Evolutionary conservation across 2,888 invertebrate genomes (phyloP).

Genomic region (Tetramorium bicarinatum): DNA sequence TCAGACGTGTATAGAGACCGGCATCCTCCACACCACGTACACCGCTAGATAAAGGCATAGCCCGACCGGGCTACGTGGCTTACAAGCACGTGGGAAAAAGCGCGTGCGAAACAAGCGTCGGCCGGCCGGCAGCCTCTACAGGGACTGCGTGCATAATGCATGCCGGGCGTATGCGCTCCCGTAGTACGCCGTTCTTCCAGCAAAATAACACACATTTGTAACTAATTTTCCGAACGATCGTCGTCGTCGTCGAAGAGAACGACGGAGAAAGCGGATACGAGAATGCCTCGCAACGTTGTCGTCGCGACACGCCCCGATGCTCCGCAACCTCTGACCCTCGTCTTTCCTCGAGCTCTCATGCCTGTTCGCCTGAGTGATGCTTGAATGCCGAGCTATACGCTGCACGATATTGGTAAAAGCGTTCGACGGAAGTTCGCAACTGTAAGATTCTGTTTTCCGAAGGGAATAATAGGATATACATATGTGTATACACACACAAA

Average conservation of each 20-base stretch:
- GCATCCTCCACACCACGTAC: conserved; percentile 54
- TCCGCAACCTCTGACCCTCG: conserved; percentile 51
- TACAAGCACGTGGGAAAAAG: conserved; percentile 83
- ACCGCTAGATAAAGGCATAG: conserved; percentile 51
- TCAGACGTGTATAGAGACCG: conserved; percentile 49
- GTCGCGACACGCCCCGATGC: conserved; percentile 47
- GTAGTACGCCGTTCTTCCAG: conserved; percentile 58
- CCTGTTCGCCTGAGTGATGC: conserved; percentile 29
- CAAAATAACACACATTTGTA: conserved; percentile 83
- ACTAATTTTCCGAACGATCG: conserved; percentile 80
- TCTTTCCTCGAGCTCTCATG: conserved; percentile 9
- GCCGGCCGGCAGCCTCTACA: conserved; percentile 75
- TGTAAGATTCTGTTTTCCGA: conserved; percentile 46
- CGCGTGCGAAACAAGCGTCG: conserved; percentile 80
- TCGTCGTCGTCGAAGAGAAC: conserved; percentile 43
- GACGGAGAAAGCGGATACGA: background rate
- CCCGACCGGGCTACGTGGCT: conserved; percentile 71
- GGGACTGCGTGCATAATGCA: conserved; percentile 81
- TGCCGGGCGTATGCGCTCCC: conserved; percentile 72
- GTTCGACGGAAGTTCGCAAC: conserved; percentile 25
- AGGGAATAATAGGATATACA: background rate
- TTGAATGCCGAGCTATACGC: background rate
- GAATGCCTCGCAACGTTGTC: conserved; percentile 35
- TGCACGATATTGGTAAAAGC: conserved; percentile 12
- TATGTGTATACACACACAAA: too few relatives aligned